Evolutionary conservation across 2,888 invertebrate species (phyloP), one percentile per base, ranked within the genome.

Genomic region (Cistogaster globosa): DNA sequence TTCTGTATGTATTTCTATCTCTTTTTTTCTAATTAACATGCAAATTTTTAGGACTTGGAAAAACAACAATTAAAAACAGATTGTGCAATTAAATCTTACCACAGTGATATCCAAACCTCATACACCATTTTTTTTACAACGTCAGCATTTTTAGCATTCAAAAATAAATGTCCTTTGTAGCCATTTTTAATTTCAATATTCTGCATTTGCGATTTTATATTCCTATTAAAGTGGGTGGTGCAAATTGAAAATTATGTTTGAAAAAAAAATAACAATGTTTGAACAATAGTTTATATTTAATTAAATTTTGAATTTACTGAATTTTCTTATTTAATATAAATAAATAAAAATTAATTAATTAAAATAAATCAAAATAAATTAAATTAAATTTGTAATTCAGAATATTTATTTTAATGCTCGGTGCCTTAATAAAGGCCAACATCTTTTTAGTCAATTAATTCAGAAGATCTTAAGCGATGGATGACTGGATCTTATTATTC

Each of bases 31-130:
- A 82, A 76, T 81, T 82, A 76, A 68, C 26, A 71, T 65, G 20
- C 32, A 51, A 76, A 82, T 71, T 42, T 82, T 71, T 45, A 18
- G 58, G 60, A 20, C 65, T 82, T 82, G 32, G 63, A 63, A 71
- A 82, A 82, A 82, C 77, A 77, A 82, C 65, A 76, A 82, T 77
- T 77, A 82, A 82, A 77, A 71, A 51, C 76, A 82, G 65, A 82
- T 71, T 77, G 71, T 82, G 82, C 76, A 77, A 77, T 77, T 77
- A 67, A 77, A 32, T 71, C 71, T 76, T 58, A 45, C 76, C 63
- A 53, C 71, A 71, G 63, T 38, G 26, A 48, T 58, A 55, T 69
- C 12, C 38, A 69, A 69, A 51, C 48, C 45, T 20, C 53, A 57
- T 32, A 62, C 26, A n/a, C 22, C 51, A 20, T 22, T 42, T 60